Base-by-base conservation (phyloP, 2,888 invertebrate species). In the Tenthredo scrophulariae region DNA sequence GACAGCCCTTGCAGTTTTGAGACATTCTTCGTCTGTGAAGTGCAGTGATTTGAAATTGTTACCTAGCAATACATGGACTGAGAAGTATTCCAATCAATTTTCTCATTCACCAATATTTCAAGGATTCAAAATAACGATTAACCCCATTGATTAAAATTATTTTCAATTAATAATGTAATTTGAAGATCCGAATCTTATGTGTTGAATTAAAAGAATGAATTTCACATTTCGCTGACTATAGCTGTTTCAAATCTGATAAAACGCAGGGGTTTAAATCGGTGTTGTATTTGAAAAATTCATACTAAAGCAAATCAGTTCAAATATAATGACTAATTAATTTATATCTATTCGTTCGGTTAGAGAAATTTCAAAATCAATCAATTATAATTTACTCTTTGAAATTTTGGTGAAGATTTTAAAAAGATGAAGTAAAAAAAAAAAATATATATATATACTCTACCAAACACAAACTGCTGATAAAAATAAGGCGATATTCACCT, bases 1-100 rank as follows among this genome's bases (percentile, higher is more conserved):
- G 98, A 98, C 93, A 97, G 98, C 0, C 98, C 98, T 0, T 98
- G 98, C 93, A 98, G 97, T 87, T 98, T 98, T 91, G 98, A 98
- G 94, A 98, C 98, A 1, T 98, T 95, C 94, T 98, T 98, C 94
- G 97, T 98, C 84, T 98, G 98, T 93, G 98, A 98, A 95, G 97
- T 97, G 88, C 96, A 96, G 88, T 93, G 92, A 93, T 86, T 83
- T 72, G 80, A 18, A 77, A 77, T 54, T 54, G 0, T 26, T 58
- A 46, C 26, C 18, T 72, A 37, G 7, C 70, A 40, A 62, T 22
- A 22, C 37, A 22, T 62, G 62, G 80, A 80, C 80, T 80, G 62
- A 40, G 80, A 62, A 62, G 13, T 62, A 62, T 80, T 80, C n/a
- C n/a, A 80, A 58, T 62, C 33, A 40, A 62, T 40, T 40, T 62